Evolutionary conservation across 2,888 invertebrate species (phyloP), one percentile per base, ranked within the genome.

Genomic region (Oxyteleia sp.): DNA sequence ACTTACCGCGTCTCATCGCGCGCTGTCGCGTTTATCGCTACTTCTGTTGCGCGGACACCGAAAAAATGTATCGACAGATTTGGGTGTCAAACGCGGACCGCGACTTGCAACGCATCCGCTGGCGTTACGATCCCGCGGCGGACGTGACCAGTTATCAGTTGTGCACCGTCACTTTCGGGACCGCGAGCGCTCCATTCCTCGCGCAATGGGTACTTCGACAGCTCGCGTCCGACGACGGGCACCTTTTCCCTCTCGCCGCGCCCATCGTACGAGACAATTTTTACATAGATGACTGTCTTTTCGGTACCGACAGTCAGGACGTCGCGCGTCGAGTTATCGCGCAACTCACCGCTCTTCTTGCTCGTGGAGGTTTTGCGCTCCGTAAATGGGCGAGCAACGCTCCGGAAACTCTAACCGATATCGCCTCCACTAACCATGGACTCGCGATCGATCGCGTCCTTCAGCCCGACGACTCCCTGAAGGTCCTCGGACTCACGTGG

Each of bases 381-480:
- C 29, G 69, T 1, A 71, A 71, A 4, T 71, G 69, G 69, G 69
- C 47, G 0, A 57, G 45, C 23, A 71, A 71, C 41, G 13, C 20
- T 13, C 43, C 20, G 2, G 57, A 57, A n/a, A 13, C 57, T 26
- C 20, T 57, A 29, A 11, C 18, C 5, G 35, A 45, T 4, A 47
- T 41, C 15, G 13, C 2, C n/a, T 15, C 41, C 7, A 0, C 15
- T 32, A 11, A 29, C 32, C 11, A 45, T 45, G 20, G 57, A 55
- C 0, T 15, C 32, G 0, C n/a, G n/a, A n/a, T n/a, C n/a, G n/a
- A n/a, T n/a, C n/a, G n/a, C n/a, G n/a, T n/a, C n/a, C n/a, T n/a
- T n/a, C n/a, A n/a, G n/a, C n/a, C n/a, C n/a, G n/a, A n/a, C n/a
- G n/a, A n/a, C n/a, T n/a, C n/a, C n/a, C 0, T 59, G 1, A 72